These are phyloP conservation scores for Hemitrygon akajei DNA, from an alignment of 2,797 vertebrate species.

Conservation along the genomic window DNA sequence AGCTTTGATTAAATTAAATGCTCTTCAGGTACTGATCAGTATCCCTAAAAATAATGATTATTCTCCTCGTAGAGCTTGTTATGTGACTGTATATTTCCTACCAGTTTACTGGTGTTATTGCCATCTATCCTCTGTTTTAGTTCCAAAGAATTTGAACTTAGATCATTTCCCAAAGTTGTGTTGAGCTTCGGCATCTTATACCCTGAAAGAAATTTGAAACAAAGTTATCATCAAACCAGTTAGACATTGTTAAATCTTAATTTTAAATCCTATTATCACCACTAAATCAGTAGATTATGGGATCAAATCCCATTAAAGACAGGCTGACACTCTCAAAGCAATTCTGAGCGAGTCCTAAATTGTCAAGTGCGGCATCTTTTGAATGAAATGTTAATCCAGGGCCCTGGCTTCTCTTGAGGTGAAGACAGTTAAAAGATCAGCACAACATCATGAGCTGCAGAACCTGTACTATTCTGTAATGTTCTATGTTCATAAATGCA, in stretches of 20 bases:
- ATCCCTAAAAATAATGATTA: not conserved
- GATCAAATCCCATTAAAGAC: not conserved
- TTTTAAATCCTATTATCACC: not conserved
- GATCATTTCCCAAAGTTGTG: not conserved
- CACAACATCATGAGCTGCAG: too few relatives aligned
- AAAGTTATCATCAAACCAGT: not conserved
- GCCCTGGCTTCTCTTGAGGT: not conserved
- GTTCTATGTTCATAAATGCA: not conserved
- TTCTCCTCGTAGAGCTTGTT: not conserved
- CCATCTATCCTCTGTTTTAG: conserved; percentile 49
- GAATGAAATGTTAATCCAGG: not conserved
- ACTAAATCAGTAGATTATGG: not conserved
- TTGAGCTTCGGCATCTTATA: conserved; percentile 39
- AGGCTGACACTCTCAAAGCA: not conserved
- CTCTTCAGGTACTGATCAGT: too few relatives aligned
- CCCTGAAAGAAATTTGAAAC: conserved; percentile 39
- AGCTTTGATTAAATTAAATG: not conserved
- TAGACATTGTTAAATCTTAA: not conserved
- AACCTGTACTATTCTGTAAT: too few relatives aligned
- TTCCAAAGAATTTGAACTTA: conserved; percentile 40
- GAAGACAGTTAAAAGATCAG: too few relatives aligned
- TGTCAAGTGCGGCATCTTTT: not conserved
- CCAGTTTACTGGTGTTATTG: conserved; percentile 39
- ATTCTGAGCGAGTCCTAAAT: not conserved
- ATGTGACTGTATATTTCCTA: not conserved